Evolutionary conservation across 2,797 vertebrate genomes (phyloP).

Genomic region (Amblyraja radiata): DNA sequence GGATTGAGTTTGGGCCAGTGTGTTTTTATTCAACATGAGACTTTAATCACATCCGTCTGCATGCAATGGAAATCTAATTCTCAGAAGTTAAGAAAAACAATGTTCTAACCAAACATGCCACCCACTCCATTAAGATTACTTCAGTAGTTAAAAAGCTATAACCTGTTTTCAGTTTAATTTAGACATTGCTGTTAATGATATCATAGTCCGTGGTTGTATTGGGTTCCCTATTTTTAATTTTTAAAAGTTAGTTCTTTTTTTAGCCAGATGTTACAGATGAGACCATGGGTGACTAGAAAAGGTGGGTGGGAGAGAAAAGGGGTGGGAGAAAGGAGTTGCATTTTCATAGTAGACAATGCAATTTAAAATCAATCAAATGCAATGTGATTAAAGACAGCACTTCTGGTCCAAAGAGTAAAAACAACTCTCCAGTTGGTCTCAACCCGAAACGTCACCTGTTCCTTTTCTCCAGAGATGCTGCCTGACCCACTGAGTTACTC

Average conservation of each 20-base stretch:
- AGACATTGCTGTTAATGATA: conserved; percentile 25
- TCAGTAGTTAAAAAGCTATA: background rate
- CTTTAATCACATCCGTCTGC: background rate
- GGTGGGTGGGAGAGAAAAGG: background rate
- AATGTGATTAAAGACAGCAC: background rate
- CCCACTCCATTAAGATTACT: background rate
- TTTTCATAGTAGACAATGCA: background rate
- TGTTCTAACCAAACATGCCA: background rate
- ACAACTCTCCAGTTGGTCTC: too few species aligned
- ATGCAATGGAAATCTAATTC: background rate
- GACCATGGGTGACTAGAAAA: background rate
- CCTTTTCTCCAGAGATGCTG: too few species aligned
- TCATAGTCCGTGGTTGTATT: background rate
- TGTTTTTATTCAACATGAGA: background rate
- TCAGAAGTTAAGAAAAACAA: background rate
- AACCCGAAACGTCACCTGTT: too few species aligned
- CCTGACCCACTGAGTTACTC: too few species aligned
- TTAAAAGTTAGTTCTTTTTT: background rate
- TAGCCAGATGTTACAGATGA: background rate
- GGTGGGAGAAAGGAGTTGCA: too few species aligned
- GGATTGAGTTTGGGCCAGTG: background rate
- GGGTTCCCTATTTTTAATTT: conserved; percentile 26
- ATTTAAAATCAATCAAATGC: background rate
- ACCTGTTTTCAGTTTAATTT: conserved; percentile 9
- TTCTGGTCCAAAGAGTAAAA: too few species aligned